Percentiles rank a stretch among this genome's conserved stretches.
Conservation (phyloP, 2,888 invertebrate species). For the Eupithecia pulchellata region DNA sequence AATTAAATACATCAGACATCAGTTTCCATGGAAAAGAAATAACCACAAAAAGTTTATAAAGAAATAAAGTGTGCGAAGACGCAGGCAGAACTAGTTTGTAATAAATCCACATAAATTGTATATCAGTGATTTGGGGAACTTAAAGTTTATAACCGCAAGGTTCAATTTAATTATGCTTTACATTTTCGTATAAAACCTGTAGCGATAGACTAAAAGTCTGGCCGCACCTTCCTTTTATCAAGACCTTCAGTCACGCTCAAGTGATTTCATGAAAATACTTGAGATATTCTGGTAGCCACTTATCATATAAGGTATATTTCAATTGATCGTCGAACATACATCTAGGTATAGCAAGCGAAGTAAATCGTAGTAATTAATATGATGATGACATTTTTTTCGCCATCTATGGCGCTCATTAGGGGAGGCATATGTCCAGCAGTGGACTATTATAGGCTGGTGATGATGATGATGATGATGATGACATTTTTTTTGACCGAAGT, state of each 20-base stretch:
- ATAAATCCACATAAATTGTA: not conserved
- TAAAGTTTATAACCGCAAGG: not conserved
- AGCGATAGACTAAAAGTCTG: slow-evolving; percentile 30
- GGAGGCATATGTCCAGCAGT: too few species aligned
- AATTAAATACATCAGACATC: too few species aligned
- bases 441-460: too few species aligned
- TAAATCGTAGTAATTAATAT: too few species aligned
- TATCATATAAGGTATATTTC: slow-evolving; percentile 37
- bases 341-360: not conserved
- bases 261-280: slow-evolving; percentile 43
- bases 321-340: slow-evolving; percentile 24
- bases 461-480: too few species aligned
- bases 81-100: not conserved
- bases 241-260: slow-evolving; percentile 46
- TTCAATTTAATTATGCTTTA: not conserved
- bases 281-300: slow-evolving; percentile 46
- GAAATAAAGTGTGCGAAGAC: not conserved
- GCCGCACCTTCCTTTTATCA: slow-evolving; percentile 56
- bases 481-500: too few species aligned
- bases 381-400: too few species aligned
- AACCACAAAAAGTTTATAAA: not conserved
- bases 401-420: too few species aligned
- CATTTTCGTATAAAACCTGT: not conserved
- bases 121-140: not conserved
- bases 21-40: not conserved